Evolutionary conservation across 2,797 vertebrate species (phyloP).

Genomic region (Molossus molossus): DNA sequence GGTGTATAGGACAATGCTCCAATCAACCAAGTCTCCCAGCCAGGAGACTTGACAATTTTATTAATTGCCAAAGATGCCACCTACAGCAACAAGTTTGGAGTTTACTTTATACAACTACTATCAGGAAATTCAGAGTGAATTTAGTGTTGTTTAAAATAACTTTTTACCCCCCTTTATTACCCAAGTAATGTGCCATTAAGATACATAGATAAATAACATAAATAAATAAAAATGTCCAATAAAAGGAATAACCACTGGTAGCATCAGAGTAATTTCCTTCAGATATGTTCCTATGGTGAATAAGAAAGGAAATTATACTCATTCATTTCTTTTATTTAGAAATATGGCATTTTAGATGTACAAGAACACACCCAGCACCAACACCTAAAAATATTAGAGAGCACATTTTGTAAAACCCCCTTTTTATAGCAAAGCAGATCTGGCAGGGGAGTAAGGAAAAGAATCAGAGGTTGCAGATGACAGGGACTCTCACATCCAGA

Average conservation of each 20-base stretch:
- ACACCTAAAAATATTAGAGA: background rate
- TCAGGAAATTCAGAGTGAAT: background rate
- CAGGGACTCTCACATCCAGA: background rate
- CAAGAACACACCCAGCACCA: background rate
- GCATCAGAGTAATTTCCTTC: background rate
- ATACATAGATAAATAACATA: background rate
- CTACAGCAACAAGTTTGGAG: background rate
- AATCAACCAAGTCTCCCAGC: too few species aligned
- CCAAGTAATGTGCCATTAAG: background rate
- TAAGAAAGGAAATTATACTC: background rate
- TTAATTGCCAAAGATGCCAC: background rate
- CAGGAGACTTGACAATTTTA: background rate
- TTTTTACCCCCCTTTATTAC: background rate
- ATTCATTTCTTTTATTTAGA: background rate
- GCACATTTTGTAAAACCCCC: background rate
- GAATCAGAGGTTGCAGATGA: background rate
- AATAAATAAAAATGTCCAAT: background rate
- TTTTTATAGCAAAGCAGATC: background rate
- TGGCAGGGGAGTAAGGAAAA: background rate
- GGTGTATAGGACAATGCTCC: too few species aligned
- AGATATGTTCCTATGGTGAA: background rate
- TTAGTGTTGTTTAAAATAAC: background rate
- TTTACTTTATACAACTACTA: background rate
- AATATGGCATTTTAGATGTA: background rate
- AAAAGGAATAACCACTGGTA: background rate